These are phyloP conservation scores for Chlorops oryzae DNA, from an alignment of 1,140 invertebrate species.

Conservation along the genomic window DNA sequence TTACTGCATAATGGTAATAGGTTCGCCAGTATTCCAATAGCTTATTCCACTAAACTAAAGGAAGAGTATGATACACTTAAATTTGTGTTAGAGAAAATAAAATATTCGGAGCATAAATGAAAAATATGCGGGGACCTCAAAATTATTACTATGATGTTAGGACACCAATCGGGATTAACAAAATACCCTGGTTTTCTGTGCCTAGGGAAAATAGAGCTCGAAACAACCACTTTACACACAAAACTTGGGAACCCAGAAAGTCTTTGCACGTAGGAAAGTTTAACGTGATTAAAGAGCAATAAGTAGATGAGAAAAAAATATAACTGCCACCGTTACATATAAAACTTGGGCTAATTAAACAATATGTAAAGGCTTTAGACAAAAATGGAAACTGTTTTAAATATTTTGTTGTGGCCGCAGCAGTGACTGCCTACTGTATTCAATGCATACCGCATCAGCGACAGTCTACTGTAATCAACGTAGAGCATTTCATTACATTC, in stretches of 20 bases:
- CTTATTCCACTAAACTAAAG: not conserved
- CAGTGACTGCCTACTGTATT: too few species aligned
- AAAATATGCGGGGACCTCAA: not conserved
- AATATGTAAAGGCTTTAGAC: too few species aligned
- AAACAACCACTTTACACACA: not conserved
- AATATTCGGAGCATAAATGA: not conserved
- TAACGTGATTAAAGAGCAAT: too few species aligned
- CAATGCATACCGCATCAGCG: too few species aligned
- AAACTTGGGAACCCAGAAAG: too few species aligned
- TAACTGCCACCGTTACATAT: not conserved
- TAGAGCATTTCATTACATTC: too few species aligned
- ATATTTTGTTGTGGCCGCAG: too few species aligned
- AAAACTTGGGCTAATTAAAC: too few species aligned
- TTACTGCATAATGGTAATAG: not conserved
- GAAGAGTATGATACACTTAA: not conserved
- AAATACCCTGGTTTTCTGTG: not conserved
- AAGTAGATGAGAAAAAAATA: too few species aligned
- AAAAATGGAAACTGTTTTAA: too few species aligned
- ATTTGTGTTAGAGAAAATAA: not conserved
- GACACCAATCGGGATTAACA: slow-evolving; percentile 1
- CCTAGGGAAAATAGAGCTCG: not conserved
- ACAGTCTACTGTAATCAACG: too few species aligned
- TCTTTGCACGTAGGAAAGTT: too few species aligned
- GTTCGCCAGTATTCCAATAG: not conserved
- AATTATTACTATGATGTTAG: not conserved